Evolutionary conservation across 2,888 invertebrate genomes (phyloP), one percentile per base, ranked within the genome.

Genomic region (Boloria euphrosyne): DNA sequence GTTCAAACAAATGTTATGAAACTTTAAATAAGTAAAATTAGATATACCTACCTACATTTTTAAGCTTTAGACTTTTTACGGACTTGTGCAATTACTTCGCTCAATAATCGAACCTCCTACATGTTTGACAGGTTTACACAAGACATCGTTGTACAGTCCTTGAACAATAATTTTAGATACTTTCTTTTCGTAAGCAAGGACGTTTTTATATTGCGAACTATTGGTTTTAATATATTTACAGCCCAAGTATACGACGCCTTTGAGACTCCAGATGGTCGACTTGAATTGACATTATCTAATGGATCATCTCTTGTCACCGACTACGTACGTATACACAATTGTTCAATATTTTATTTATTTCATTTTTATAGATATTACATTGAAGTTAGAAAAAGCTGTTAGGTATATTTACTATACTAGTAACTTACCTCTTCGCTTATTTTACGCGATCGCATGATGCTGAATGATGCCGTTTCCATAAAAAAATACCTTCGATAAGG

Each of bases 241-340:
- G 91, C 86, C 2, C 85, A 85, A 82, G 84, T 90, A 2, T 85
- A 91, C 73, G 91, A 91, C 62, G 85, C 88, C 0, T 90, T 84
- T 54, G 73, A 79, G 58, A 78, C 88, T 0, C 72, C 79, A 2
- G 90, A 90, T 60, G 85, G 84, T 0, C 76, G 87, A 2, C 65
- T 91, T 0, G 79, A 89, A 71, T 69, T 91, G 58, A 89, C 89
- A 0, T 73, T 91, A 13, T 91, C 89, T 0, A 83, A 87, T 47
- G 91, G 91, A 2, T 71, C 78, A 0, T 84, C 87, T 0, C 27
- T 90, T 0, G 71, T 87, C 18, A 87, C 90, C 0, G 91, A 91
- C 71, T 89, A 82, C 70, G 90, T 91, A 71, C 80, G 81, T 78
- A 4, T 43, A 46, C 5, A n/a, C 13, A n/a, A n/a, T 7, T n/a